Base-by-base conservation (phyloP, 2,888 invertebrate species). In the Drosophila differens region DNA sequence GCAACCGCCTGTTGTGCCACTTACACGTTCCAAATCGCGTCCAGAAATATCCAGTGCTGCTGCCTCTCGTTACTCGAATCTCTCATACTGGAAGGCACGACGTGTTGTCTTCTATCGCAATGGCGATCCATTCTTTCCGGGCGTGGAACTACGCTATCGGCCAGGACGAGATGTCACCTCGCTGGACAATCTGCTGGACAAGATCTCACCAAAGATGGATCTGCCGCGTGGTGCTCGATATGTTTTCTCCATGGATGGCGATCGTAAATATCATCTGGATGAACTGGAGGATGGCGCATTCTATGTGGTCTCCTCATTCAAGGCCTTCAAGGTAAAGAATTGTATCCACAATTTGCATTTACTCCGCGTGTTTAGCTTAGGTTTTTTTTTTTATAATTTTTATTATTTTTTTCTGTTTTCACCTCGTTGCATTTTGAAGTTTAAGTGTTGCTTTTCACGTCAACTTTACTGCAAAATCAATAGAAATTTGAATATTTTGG, bases 241-340 rank as follows among this genome's bases (percentile, higher is more conserved):
- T 93, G 96, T 99, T 82, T 99, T 98, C 93, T 97, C 97, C 10
- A 97, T 98, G 96, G 98, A 98, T 78, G 98, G 98, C 0, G 96
- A 97, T 84, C 95, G 97, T 67, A 97, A 98, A 91, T 96, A 96
- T 92, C 95, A 96, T 92, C 94, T 97, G 84, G 98, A 97, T 89
- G 97, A 98, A 91, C 94, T 98, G 75, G 97, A 97, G 91, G 97
- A 98, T 91, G 98, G 97, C n/a, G 97, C 97, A 25, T 96, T 97
- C 12, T 99, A 98, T 93, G 97, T 99, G 79, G 98, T 98, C 44
- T 98, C 98, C 12, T 97, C 97, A 6, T 97, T 97, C 92, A 97
- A 97, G 94, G 96, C 96, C 16, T 98, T 98, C 93, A 97, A 97
- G 96, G 98, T 97, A 93, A 95, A 95, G 95, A 92, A 6, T 52